Base-by-base conservation (phyloP, 2,797 vertebrate species). In the Eptatretus atami region DNA sequence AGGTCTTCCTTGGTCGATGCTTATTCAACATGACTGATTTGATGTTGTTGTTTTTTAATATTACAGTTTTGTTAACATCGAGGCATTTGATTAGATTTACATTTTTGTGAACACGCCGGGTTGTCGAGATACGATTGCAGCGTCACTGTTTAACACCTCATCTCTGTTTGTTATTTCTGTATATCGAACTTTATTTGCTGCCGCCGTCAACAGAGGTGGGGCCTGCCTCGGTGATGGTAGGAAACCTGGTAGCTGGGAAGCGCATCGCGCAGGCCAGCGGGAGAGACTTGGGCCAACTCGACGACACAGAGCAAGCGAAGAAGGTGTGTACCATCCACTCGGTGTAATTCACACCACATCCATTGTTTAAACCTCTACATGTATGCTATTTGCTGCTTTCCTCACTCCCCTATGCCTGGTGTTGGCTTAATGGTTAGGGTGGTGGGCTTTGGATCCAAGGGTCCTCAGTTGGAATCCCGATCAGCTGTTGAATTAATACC, bases 141-240 rank as follows among this genome's bases (percentile, higher is more conserved):
- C 11, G 6, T 24, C 31, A 53, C 10, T 63, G 10, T 63, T n/a
- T 15, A 31, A 63, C 13, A 31, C 12, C 53, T 12, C 31, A 44
- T 44, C 31, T 44, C 31, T 8, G 31, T 44, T 44, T 44, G 4
- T 44, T 44, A 4, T 8, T 44, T 44, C 31, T 44, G 31, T 44
- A 44, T 8, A 44, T 44, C 31, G 31, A 3, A 44, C 31, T 44
- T 44, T 44, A 44, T 44, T 44, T 8, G 31, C 31, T 44, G 31
- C 31, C 31, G 19, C 19, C 31, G 6, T 3, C 31, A 44, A 44
- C 74, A 94, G 87, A 92, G 72, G 86, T 92, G 13, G 86, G 87
- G 63, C 87, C 87, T 63, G 87, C 87, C 31, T 95, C 87, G 2
- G 88, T 95, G 86, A 80, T 95, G 53, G 83, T 95, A 31, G 87